Evolutionary conservation across 2,797 vertebrate genomes (phyloP).

Genomic region (Tadarida brasiliensis): DNA sequence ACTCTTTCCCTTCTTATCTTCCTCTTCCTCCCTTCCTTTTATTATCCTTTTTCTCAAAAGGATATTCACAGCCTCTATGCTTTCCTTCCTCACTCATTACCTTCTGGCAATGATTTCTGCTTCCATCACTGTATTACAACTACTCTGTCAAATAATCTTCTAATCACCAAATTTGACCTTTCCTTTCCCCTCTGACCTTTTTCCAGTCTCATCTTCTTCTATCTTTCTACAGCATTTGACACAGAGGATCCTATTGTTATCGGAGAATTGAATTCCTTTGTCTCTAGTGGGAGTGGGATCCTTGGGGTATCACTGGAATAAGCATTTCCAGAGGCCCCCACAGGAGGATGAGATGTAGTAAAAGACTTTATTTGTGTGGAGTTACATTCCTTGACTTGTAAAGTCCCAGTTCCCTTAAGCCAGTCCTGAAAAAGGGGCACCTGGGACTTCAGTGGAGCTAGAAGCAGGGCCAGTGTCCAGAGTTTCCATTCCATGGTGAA

Average conservation of each 20-base stretch:
- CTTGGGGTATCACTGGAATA: no score
- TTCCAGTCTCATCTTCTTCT: neutral
- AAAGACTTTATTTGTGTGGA: no score
- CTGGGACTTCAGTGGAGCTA: no score
- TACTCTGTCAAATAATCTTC: neutral
- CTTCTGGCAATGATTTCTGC: conserved; percentile 56
- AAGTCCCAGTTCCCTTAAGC: no score
- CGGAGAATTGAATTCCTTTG: no score
- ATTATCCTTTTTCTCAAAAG: conserved; percentile 30
- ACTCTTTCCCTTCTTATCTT: neutral
- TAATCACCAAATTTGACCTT: neutral
- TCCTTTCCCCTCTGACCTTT: neutral
- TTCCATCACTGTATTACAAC: neutral
- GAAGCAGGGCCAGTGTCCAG: no score
- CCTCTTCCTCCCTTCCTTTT: neutral
- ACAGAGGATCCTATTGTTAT: neutral
- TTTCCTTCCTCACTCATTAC: neutral
- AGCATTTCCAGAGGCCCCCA: no score
- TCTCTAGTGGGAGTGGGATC: no score
- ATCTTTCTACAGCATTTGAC: conserved; percentile 29
- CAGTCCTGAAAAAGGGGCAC: no score
- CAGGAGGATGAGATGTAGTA: no score
- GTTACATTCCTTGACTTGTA: no score
- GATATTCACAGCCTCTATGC: neutral
- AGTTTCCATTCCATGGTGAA: no score